phyloP scores from a whole-genome alignment of 2,113 vertebrate species.

The Pristiophorus japonicus region DNA sequence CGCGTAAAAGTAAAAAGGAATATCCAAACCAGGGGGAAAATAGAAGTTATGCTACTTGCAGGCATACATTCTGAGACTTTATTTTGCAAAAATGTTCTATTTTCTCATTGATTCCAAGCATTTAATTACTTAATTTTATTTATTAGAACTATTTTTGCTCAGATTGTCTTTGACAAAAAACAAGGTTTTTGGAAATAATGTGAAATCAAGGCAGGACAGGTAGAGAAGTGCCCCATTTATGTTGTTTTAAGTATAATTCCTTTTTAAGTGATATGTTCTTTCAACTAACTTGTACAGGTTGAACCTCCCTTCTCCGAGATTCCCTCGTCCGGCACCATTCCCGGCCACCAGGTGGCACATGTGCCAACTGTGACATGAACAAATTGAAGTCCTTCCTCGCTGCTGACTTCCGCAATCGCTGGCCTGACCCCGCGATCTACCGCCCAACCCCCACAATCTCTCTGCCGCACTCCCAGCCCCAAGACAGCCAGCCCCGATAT shows the following conservation, averaged over 20 bases:
- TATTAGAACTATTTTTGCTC: neutral
- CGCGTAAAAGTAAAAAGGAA: neutral
- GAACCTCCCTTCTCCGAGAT: too few species aligned
- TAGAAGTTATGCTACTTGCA: neutral
- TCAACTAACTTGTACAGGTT: neutral
- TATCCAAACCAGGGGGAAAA: neutral
- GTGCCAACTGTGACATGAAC: too few species aligned
- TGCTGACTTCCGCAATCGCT: too few species aligned
- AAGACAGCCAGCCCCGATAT: too few species aligned
- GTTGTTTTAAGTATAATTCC: too few species aligned
- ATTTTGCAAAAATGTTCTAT: neutral
- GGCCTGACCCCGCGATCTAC: too few species aligned
- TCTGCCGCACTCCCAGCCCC: too few species aligned
- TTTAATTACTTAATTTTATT: conserved; percentile 6
- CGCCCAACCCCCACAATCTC: too few species aligned
- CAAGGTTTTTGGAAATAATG: neutral
- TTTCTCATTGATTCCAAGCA: neutral
- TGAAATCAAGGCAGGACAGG: neutral
- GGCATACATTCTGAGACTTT: neutral
- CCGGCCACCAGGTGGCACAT: too few species aligned
- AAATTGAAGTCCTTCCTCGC: too few species aligned
- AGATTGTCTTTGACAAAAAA: neutral
- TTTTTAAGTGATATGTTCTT: neutral
- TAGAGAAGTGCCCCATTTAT: neutral
- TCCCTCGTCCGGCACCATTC: too few species aligned